These are phyloP conservation scores for Dryomyza anilis DNA, from an alignment of 2,888 invertebrate genomes.

Conservation along the genomic window DNA sequence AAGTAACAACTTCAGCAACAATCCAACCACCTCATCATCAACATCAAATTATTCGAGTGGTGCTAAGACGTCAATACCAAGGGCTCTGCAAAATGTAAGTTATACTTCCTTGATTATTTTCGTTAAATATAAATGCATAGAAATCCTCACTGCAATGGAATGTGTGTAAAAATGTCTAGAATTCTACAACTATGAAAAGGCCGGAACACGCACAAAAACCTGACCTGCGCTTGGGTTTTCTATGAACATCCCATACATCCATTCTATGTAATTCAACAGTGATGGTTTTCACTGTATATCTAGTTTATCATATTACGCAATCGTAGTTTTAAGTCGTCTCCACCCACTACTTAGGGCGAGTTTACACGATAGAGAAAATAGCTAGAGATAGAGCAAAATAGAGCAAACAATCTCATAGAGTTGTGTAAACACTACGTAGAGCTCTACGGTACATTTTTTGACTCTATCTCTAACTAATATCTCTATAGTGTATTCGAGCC, in stretches of 20 bases:
- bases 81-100: slow-evolving; percentile 60
- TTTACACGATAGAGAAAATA: too few relatives aligned
- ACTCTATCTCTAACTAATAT: too few relatives aligned
- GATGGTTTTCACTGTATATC: background rate
- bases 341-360: too few relatives aligned
- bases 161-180: too few relatives aligned
- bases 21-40: slow-evolving; percentile 45
- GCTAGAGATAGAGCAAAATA: too few relatives aligned
- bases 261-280: background rate
- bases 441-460: too few relatives aligned
- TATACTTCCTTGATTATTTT: background rate
- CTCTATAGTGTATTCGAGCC: too few relatives aligned
- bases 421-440: too few relatives aligned
- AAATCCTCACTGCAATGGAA: background rate
- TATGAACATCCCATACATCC: too few relatives aligned
- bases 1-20: slow-evolving; percentile 42
- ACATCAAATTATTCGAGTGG: slow-evolving; percentile 46
- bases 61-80: slow-evolving; percentile 52
- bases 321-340: too few relatives aligned
- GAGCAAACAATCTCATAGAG: too few relatives aligned
- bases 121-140: background rate
- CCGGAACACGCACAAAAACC: background rate
- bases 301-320: too few relatives aligned
- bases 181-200: background rate
- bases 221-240: background rate